Conservation (phyloP, 2,888 invertebrate species). For the Sipunculus nudus region DNA sequence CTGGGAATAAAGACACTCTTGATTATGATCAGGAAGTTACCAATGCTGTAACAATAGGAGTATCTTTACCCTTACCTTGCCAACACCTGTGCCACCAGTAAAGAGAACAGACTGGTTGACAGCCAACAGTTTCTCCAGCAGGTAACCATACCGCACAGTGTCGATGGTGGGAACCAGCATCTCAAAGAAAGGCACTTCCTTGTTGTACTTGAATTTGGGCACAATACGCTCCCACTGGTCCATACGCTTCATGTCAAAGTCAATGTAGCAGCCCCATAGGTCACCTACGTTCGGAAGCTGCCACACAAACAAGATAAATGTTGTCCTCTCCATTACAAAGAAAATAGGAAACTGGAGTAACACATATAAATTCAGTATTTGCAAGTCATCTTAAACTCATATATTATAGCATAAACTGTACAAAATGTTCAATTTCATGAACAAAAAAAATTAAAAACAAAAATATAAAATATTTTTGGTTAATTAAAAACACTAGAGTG, state of each 20-base stretch:
- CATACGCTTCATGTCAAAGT: constrained; percentile 76
- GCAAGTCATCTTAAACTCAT: too few species aligned
- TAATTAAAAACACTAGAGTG: too few species aligned
- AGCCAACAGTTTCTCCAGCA: constrained; percentile 79
- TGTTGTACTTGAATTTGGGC: constrained; percentile 78
- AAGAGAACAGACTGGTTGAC: constrained; percentile 82
- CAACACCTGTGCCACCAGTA: constrained; percentile 91
- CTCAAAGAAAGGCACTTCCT: constrained; percentile 82
- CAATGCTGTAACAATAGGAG: too few species aligned
- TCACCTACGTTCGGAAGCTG: constrained; percentile 78
- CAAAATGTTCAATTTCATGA: too few species aligned
- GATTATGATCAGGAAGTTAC: too few species aligned
- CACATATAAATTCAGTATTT: too few species aligned
- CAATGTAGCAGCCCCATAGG: constrained; percentile 82
- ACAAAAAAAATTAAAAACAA: too few species aligned
- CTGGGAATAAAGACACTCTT: too few species aligned
- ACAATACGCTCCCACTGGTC: constrained; percentile 84
- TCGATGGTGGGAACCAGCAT: constrained; percentile 91
- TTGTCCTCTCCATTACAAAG: too few species aligned
- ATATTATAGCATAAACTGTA: too few species aligned
- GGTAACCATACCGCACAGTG: constrained; percentile 85
- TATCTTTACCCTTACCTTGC: constrained; percentile 76
- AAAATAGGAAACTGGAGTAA: too few species aligned
- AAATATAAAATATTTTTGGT: too few species aligned
- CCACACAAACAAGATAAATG: constrained; percentile 3